phyloP scores from a whole-genome alignment of 2,888 invertebrate species.

The Galerucella calmariensis region DNA sequence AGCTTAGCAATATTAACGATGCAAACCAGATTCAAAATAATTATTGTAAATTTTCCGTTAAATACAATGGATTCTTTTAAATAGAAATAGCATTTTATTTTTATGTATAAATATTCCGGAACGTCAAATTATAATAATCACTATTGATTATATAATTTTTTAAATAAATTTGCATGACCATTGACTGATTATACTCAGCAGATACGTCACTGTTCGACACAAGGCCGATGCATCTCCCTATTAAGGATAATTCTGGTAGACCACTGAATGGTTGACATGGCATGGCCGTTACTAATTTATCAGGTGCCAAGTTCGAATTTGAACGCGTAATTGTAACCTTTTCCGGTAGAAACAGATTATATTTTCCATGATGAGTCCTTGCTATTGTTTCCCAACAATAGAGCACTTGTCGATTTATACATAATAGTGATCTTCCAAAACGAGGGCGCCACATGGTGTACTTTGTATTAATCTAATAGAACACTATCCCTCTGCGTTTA shows the following conservation, averaged over 20 bases:
- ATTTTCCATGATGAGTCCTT: constrained; percentile 57
- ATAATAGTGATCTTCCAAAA: constrained; percentile 54
- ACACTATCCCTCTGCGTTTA: constrained; percentile 57
- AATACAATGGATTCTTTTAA: no score
- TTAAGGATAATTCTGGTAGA: constrained; percentile 52
- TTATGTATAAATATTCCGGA: no score
- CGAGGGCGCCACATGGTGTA: constrained; percentile 60
- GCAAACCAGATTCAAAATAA: no score
- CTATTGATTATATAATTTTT: background rate
- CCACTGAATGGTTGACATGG: constrained; percentile 50
- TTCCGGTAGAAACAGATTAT: constrained; percentile 57
- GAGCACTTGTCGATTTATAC: constrained; percentile 59
- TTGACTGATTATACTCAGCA: background rate
- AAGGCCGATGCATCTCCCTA: constrained; percentile 39
- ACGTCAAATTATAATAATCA: no score
- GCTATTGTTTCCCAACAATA: constrained; percentile 55
- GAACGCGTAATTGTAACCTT: constrained; percentile 57
- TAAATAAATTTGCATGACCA: background rate
- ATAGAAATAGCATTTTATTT: no score
- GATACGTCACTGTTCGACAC: constrained; percentile 32
- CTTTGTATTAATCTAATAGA: constrained; percentile 59
- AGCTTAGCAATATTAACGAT: no score
- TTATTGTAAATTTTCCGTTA: no score
- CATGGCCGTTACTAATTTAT: constrained; percentile 58
- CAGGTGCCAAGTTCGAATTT: constrained; percentile 61